Base-by-base conservation (phyloP, 2,797 vertebrate species). In the Chromobotia macracanthus region DNA sequence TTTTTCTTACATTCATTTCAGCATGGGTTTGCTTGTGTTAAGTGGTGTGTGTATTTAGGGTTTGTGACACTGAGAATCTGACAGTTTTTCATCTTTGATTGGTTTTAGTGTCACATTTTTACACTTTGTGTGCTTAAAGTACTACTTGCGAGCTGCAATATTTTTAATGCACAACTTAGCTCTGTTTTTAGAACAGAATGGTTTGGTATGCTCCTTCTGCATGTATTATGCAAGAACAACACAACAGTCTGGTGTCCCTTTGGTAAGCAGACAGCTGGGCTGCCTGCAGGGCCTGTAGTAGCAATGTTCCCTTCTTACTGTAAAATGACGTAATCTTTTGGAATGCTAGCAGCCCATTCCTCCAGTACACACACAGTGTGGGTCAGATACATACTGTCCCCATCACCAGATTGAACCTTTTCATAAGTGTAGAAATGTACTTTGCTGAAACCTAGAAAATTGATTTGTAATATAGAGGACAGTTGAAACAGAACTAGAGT, bases 301-400 rank as follows among this genome's bases (percentile, higher is more conserved):
- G 87, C 81, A 80, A 69, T 90, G 88, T 90, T 91, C 85, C 87
- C 84, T 58, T 56, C 86, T 89, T 89, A 90, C 92, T 91, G 91
- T 91, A 91, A 89, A 90, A 83, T 92, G 87, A 93, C 80, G 90
- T 91, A 80, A 93, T 91, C 90, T 91, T 92, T 92, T 91, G 89
- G 87, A 90, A 81, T 77, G 65, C 84, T 86, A 87, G 75, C 81
- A 86, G 87, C 83, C 84, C 83, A 84, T 67, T 72, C 50, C 25
- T 65, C 41, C 19, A 48, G 72, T 38, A 58, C 68, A 50, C 48
- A 41, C 11, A 44, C 5, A 67, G 53, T 23, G 15, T 50, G 41
- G 10, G 19, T 50, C 18, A 69, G 60, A 18, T 10, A 38, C 25
- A 63, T 70, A 51, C 15, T 1, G 9, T n/a, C 58, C 44, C 41